These are phyloP conservation scores for Oryzaephilus surinamensis DNA, from an alignment of 1,140 invertebrate species.

Conservation along the genomic window DNA sequence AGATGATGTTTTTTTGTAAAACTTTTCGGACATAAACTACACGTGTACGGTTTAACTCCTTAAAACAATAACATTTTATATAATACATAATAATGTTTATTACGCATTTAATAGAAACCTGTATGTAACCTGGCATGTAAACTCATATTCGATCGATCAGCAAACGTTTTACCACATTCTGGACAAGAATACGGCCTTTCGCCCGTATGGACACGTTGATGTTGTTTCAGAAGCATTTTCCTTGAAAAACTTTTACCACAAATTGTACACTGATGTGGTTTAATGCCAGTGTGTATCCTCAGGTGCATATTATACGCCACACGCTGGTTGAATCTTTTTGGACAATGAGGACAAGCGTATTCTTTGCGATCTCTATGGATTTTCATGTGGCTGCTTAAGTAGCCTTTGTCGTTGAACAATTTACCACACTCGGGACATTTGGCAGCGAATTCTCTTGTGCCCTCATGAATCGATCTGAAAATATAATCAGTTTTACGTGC, in stretches of 20 bases:
- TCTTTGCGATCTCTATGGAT: constrained; percentile 67
- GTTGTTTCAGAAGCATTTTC: constrained; percentile 70
- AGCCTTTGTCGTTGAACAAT: constrained; percentile 65
- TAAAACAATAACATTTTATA: constrained; percentile 20
- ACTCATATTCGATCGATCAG: constrained; percentile 73
- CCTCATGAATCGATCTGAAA: constrained; percentile 52
- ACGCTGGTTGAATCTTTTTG: constrained; percentile 68
- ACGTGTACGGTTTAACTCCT: constrained; percentile 79
- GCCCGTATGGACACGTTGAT: constrained; percentile 64
- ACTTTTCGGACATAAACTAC: constrained; percentile 70
- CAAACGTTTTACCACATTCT: constrained; percentile 63
- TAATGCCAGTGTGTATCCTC: constrained; percentile 66
- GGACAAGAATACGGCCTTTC: constrained; percentile 65
- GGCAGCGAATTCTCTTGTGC: constrained; percentile 62
- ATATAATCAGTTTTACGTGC: no score
- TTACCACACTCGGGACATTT: constrained; percentile 67
- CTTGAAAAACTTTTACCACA: constrained; percentile 81
- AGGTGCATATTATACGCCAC: constrained; percentile 77
- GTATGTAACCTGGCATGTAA: constrained; percentile 67
- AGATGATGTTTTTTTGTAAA: constrained; percentile 80
- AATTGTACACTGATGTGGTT: constrained; percentile 73
- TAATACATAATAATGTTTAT: no score
- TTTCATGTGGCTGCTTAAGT: constrained; percentile 68
- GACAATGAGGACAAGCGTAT: constrained; percentile 61
- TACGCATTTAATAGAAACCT: constrained; percentile 36